Base-by-base conservation (phyloP, 2,888 invertebrate species). In the Nysson spinosus region DNA sequence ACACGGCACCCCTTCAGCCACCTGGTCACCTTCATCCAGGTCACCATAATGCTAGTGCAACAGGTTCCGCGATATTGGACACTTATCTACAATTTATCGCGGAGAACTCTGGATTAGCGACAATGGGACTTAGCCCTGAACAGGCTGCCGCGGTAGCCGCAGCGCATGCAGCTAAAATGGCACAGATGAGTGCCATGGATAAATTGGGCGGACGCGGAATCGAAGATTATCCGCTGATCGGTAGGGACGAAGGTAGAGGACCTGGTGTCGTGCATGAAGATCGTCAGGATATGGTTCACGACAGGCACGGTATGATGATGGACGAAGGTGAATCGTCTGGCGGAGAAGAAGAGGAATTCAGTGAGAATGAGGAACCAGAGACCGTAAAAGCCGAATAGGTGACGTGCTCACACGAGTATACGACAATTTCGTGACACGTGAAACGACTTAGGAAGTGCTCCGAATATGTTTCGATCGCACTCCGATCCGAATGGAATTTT, bases 1-100 rank as follows among this genome's bases (percentile, higher is more conserved):
- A 93, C 83, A 92, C 92, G 28, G 92, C 92, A 7, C 91, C 92
- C 3, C 77, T 89, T 2, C 84, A 81, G 28, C 80, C 79, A 0
- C 81, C 83, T 64, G 79, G 82, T 4, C 82, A 75, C 4, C 72
- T 64, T 0, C 71, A 74, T 46, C 58, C 65, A n/a, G 28, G 60
- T 3, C 76, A 81, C 49, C 77, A 80, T 42, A 73, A 87, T 85
- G 65, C 89, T 85, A 54, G 88, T 85, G 52, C 79, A 20, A 88
- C 78, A 90, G 93, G 63, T 91, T 93, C 47, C 91, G 94, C 95
- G 1, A 90, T 96, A 55, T 88, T 96, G 64, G 96, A 96, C 86
- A 96, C 96, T 9, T 96, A 96, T 85, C 90, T 96, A 64, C 96
- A 96, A 86, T 93, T 95, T 81, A 95, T 96, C 80, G 94, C 95